Evolutionary conservation across 1,140 invertebrate genomes (phyloP).

Genomic region (Bombyx mandarina): DNA sequence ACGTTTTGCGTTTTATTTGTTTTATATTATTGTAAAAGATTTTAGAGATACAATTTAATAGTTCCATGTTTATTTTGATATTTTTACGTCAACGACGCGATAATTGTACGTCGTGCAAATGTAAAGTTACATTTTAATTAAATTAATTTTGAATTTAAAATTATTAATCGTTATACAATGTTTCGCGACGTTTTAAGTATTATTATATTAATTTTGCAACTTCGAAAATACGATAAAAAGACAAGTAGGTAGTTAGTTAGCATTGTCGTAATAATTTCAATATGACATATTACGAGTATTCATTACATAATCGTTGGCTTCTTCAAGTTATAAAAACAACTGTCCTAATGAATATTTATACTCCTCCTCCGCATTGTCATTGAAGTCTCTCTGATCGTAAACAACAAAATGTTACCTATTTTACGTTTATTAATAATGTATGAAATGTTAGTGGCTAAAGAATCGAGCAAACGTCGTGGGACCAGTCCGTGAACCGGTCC

Average conservation of each 20-base stretch:
- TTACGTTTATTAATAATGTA: constrained; percentile 1
- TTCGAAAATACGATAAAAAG: background rate
- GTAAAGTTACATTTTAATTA: too few species aligned
- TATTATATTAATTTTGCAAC: too few species aligned
- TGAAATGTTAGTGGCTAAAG: constrained; percentile 12
- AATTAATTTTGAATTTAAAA: too few species aligned
- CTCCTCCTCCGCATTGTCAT: background rate
- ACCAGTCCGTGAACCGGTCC: constrained; percentile 31
- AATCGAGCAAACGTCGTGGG: constrained; percentile 20
- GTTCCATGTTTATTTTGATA: too few species aligned
- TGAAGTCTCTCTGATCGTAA: background rate
- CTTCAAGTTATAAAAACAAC: background rate
- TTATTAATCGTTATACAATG: too few species aligned
- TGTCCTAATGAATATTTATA: too few species aligned
- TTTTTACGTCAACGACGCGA: too few species aligned
- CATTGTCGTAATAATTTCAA: constrained; percentile 4
- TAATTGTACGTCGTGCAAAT: too few species aligned
- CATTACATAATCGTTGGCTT: constrained; percentile 3
- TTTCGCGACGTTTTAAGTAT: too few species aligned
- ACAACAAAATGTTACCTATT: background rate
- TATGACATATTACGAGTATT: background rate
- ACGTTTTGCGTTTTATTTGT: too few species aligned
- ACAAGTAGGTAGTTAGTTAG: background rate
- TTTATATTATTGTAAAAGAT: too few species aligned
- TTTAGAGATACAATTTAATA: too few species aligned